Evolutionary conservation across 2,888 invertebrate genomes (phyloP).

Genomic region (Drosophila mayaguana): DNA sequence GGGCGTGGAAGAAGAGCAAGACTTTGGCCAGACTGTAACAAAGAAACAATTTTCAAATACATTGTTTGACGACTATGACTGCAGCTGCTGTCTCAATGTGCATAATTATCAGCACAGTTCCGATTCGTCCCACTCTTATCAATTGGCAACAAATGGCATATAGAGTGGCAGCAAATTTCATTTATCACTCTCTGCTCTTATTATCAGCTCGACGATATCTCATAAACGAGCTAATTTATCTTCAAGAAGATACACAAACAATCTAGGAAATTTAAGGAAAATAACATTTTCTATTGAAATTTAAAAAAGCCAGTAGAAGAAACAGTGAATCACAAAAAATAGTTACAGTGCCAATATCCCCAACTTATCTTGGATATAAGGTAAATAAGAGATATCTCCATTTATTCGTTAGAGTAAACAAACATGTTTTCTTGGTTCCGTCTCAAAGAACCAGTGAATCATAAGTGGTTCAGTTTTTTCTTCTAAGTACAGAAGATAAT

Average conservation of each 20-base stretch:
- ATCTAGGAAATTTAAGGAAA: constrained; percentile 6
- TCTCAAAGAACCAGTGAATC: background rate
- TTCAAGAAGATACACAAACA: background rate
- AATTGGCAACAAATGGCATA: constrained; percentile 47
- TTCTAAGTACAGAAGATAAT: background rate
- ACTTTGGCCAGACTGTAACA: constrained; percentile 11
- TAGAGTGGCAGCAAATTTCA: constrained; percentile 39
- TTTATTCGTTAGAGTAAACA: background rate
- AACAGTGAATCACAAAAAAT: background rate
- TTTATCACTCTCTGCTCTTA: constrained; percentile 35
- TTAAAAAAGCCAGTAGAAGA: background rate
- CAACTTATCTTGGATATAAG: background rate
- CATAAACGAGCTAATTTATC: constrained; percentile 35
- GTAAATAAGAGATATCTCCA: background rate
- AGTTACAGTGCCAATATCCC: background rate
- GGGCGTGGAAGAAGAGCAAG: constrained; percentile 14
- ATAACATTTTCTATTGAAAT: background rate
- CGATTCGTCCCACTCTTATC: constrained; percentile 38
- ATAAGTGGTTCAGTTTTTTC: background rate
- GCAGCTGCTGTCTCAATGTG: constrained; percentile 31
- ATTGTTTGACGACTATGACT: background rate
- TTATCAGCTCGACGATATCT: constrained; percentile 39
- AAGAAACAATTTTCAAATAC: constrained; percentile 30
- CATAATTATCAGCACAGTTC: constrained; percentile 41
- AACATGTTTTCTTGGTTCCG: background rate